Evolutionary conservation across 2,113 vertebrate genomes (phyloP).

Genomic region (Oreochromis spilurus): DNA sequence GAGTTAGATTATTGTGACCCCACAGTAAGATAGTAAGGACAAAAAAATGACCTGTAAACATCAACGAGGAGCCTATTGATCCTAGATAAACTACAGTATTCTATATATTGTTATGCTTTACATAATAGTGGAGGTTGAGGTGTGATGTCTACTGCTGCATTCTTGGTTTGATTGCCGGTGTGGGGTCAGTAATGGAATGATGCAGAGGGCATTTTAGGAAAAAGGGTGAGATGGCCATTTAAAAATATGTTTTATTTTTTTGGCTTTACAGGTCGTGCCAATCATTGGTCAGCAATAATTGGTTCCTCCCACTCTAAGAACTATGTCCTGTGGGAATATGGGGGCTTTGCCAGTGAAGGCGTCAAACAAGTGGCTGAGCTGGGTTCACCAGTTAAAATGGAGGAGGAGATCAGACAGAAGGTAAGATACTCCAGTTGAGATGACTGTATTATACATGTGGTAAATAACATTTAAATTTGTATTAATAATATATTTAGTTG

Average conservation of each 20-base stretch:
- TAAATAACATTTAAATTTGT: background rate
- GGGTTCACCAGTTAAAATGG: conserved; percentile 97
- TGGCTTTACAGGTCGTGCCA: conserved; percentile 82
- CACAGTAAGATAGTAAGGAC: background rate
- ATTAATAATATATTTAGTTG: background rate
- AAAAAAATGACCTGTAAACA: background rate
- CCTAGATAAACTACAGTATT: background rate
- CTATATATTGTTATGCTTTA: background rate
- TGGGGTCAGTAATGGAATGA: background rate
- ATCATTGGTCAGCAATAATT: conserved; percentile 98
- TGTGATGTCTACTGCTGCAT: background rate
- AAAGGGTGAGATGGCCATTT: background rate
- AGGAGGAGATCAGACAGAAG: conserved; percentile 97
- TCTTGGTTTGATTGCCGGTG: background rate
- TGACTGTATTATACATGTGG: background rate
- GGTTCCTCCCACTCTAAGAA: conserved; percentile 93
- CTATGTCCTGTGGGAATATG: conserved; percentile 96
- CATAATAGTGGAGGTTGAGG: background rate
- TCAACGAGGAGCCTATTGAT: background rate
- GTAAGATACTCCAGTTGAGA: conserved; percentile 65
- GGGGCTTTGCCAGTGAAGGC: conserved; percentile 87
- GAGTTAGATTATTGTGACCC: background rate
- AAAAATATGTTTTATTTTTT: background rate
- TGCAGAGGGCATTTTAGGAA: background rate
- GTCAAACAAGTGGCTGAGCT: conserved; percentile 93